A percentile compares a stretch with the other conserved stretches of the same genome.
phyloP scores from a whole-genome alignment of 2,888 invertebrate species.

The Cinara cedri region DNA sequence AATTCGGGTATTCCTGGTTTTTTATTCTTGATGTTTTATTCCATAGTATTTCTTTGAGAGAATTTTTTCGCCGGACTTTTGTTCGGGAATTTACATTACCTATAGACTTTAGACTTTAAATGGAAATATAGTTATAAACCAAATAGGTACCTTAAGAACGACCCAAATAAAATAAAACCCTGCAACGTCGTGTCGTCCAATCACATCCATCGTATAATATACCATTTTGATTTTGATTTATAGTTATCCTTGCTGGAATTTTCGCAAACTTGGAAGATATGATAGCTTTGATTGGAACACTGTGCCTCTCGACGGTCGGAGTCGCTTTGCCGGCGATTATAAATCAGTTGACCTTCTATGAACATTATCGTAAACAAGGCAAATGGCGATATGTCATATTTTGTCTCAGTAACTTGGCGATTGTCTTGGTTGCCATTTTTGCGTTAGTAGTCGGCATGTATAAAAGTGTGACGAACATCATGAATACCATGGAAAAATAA shows the following conservation, averaged over 20 bases:
- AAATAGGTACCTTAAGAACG: too few species aligned
- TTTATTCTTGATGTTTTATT: too few species aligned
- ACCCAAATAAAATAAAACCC: too few species aligned
- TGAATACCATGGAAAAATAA: constrained; percentile 60
- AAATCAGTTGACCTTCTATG: constrained; percentile 83
- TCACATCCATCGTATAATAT: too few species aligned
- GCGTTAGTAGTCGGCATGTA: constrained; percentile 75
- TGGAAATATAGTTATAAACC: too few species aligned
- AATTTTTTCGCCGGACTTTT: too few species aligned
- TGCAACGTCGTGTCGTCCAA: too few species aligned
- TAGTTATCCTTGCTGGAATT: constrained; percentile 83
- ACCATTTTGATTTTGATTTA: constrained; percentile 56
- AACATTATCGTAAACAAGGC: constrained; percentile 64
- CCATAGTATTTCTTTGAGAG: too few species aligned
- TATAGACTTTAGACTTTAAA: too few species aligned
- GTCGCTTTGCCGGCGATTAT: constrained; percentile 89
- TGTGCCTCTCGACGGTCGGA: constrained; percentile 86
- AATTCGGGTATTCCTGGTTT: too few species aligned
- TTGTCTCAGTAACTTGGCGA: constrained; percentile 59
- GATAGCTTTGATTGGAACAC: constrained; percentile 81
- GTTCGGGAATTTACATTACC: too few species aligned
- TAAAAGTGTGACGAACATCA: constrained; percentile 72
- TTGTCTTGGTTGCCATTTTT: constrained; percentile 71
- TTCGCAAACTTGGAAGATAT: constrained; percentile 78
- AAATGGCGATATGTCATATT: constrained; percentile 62